These are phyloP conservation scores for Odocoileus hemionus DNA, from an alignment of 2,113 vertebrate species.

Conservation along the genomic window DNA sequence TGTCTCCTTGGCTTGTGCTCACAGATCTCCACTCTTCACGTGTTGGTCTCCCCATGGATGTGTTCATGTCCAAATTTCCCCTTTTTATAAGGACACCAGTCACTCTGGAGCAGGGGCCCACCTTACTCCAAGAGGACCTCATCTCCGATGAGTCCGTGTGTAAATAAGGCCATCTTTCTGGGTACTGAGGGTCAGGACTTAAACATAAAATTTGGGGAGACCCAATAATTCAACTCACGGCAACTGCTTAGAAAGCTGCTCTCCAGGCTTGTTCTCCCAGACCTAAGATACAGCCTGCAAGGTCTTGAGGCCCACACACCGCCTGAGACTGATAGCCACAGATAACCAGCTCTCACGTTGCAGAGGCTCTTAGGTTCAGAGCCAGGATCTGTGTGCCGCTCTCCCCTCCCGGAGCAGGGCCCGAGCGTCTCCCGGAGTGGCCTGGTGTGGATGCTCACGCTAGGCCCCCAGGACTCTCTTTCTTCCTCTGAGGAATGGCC, in stretches of 20 bases:
- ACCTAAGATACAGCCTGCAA: not conserved
- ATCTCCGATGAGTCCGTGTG: not conserved
- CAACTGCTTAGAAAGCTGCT: not conserved
- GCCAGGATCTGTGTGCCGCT: accelerated
- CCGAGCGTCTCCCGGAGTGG: not conserved
- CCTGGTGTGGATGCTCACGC: accelerated
- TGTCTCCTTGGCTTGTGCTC: not conserved
- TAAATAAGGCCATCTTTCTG: not conserved
- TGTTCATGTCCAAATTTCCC: not conserved
- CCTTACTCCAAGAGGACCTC: not conserved
- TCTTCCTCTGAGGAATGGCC: not conserved
- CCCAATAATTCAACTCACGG: not conserved
- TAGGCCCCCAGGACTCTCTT: accelerated
- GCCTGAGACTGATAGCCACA: too few relatives aligned
- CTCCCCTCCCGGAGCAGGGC: not conserved
- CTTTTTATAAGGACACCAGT: not conserved
- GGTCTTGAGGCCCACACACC: not conserved
- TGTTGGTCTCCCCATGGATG: accelerated
- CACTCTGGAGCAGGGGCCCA: not conserved
- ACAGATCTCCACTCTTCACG: accelerated
- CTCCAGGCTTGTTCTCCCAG: not conserved
- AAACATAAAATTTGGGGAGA: not conserved
- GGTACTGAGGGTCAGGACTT: not conserved
- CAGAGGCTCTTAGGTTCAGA: not conserved
- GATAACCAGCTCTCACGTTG: accelerated